Conservation (phyloP, 2,888 invertebrate species). For the Hypomecis atomaria region DNA sequence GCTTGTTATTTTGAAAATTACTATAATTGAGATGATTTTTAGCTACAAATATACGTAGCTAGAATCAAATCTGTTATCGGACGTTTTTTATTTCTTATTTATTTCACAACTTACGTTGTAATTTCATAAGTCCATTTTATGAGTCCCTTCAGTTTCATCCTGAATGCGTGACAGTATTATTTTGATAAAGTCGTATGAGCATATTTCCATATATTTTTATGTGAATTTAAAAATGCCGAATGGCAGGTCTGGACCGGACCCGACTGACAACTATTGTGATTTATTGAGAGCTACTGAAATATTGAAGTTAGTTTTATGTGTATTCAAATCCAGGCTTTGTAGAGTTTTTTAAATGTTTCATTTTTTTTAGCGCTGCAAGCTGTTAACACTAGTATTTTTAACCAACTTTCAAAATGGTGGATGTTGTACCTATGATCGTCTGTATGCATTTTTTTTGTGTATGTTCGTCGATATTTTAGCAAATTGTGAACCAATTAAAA, state of each 20-base stretch:
- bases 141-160: not conserved
- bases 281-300: not conserved
- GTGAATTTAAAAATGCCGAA: not conserved
- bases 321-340: not conserved
- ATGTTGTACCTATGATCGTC: no score
- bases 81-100: not conserved
- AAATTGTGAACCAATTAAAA: no score
- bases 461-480: no score
- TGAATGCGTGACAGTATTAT: not conserved
- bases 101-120: not conserved
- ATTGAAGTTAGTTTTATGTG: not conserved
- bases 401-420: no score
- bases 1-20: no score
- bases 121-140: not conserved
- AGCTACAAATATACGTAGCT: no score
- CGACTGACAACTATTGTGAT: slow-evolving; percentile 1
- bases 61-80: no score
- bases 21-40: no score
- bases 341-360: no score
- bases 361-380: no score
- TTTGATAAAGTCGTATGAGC: slow-evolving; percentile 7
- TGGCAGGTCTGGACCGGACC: not conserved
- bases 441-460: no score
- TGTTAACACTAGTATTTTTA: no score
- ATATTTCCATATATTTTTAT: slow-evolving; percentile 13